Evolutionary conservation across 2,113 vertebrate species (phyloP).

Genomic region (Meles meles): DNA sequence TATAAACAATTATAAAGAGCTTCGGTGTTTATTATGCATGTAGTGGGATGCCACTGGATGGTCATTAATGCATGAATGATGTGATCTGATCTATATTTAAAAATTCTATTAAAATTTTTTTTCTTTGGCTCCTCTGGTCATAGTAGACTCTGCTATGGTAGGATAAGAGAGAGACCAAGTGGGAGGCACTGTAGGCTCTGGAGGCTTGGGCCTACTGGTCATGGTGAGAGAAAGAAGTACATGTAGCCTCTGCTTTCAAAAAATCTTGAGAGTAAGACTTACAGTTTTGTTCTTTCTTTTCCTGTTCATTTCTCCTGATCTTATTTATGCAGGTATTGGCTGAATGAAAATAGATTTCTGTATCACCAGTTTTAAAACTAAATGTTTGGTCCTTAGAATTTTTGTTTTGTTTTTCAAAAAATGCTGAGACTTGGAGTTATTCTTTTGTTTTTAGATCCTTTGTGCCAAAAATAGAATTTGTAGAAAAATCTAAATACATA

Average conservation of each 20-base stretch:
- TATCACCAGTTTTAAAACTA: not conserved
- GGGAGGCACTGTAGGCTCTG: not conserved
- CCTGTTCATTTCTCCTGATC: not conserved
- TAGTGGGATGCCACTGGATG: not conserved
- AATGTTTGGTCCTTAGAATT: not conserved
- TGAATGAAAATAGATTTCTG: not conserved
- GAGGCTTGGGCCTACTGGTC: not conserved
- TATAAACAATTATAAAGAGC: not conserved
- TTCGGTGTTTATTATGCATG: not conserved
- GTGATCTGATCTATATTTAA: not conserved
- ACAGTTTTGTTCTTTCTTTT: not conserved
- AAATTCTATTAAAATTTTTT: not conserved
- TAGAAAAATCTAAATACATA: slow-evolving; percentile 19
- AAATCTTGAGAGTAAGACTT: not conserved
- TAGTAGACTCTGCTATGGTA: not conserved
- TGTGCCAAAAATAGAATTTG: not conserved
- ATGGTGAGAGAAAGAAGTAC: not conserved
- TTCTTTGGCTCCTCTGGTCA: not conserved
- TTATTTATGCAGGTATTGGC: not conserved
- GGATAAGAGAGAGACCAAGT: not conserved
- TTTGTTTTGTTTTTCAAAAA: not conserved
- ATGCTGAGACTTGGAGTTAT: not conserved
- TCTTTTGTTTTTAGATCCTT: not conserved
- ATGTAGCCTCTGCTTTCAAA: not conserved
- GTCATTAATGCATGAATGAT: not conserved